These are phyloP conservation scores for Hypomecis atomaria DNA, from an alignment of 2,888 invertebrate species.

Conservation along the genomic window DNA sequence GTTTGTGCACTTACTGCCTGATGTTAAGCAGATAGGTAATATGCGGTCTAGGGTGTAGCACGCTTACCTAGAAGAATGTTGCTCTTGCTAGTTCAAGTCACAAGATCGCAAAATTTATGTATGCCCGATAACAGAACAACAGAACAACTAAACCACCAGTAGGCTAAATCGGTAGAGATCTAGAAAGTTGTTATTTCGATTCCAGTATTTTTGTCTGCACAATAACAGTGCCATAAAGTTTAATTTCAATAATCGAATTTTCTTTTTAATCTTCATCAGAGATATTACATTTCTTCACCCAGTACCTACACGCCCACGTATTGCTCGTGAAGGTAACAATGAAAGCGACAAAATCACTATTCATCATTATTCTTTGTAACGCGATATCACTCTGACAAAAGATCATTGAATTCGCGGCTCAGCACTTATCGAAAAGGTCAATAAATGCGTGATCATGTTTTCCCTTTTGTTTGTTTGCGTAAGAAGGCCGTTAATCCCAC, in stretches of 20 bases:
- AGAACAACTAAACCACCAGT: too few relatives aligned
- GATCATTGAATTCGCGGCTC: conserved; percentile 23
- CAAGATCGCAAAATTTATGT: too few relatives aligned
- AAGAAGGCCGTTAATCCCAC: conserved; percentile 42
- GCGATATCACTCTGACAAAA: conserved; percentile 17
- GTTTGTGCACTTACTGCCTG: too few relatives aligned
- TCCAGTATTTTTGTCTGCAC: too few relatives aligned
- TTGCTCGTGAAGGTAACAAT: neutral
- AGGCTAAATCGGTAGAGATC: too few relatives aligned
- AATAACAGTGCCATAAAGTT: too few relatives aligned
- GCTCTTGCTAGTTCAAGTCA: too few relatives aligned
- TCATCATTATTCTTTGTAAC: conserved; percentile 13
- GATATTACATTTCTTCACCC: neutral
- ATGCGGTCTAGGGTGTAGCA: too few relatives aligned
- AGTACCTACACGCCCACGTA: neutral
- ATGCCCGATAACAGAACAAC: too few relatives aligned
- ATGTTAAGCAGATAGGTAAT: too few relatives aligned
- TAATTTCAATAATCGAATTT: neutral
- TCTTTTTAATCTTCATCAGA: neutral
- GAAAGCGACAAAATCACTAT: conserved; percentile 5
- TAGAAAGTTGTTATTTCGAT: too few relatives aligned
- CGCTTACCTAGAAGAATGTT: too few relatives aligned
- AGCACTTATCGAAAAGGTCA: conserved; percentile 39
- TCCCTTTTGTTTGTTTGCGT: conserved; percentile 52
- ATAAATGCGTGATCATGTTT: conserved; percentile 45